These are phyloP conservation scores for Cephonodes hylas DNA, from an alignment of 2,888 invertebrate genomes.

Conservation along the genomic window DNA sequence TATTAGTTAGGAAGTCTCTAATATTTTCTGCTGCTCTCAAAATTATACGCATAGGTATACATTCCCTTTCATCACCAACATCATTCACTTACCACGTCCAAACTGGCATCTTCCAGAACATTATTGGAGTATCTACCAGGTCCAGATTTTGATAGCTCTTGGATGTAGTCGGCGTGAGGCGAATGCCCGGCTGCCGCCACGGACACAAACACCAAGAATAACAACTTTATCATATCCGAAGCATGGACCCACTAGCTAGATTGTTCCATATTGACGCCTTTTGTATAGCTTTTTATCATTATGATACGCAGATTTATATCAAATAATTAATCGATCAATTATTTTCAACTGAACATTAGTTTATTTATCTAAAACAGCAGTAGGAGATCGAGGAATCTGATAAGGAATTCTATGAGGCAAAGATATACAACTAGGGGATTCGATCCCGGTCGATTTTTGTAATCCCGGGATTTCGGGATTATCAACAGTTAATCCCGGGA, in stretches of 20 bases:
- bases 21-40: too few relatives aligned
- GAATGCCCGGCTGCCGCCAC: conserved; percentile 38
- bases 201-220: conserved; percentile 31
- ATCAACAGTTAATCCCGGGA: too few relatives aligned
- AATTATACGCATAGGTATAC: too few relatives aligned
- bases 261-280: conserved; percentile 19
- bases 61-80: neutral
- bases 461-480: too few relatives aligned
- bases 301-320: neutral
- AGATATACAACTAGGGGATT: too few relatives aligned
- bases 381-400: neutral
- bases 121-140: conserved; percentile 37
- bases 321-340: neutral
- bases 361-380: neutral
- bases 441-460: too few relatives aligned
- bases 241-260: conserved; percentile 19
- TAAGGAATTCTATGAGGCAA: too few relatives aligned
- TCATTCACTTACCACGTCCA: conserved; percentile 51
- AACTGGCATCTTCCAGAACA: conserved; percentile 45
- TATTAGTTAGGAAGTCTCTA: too few relatives aligned
- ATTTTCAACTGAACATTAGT: neutral
- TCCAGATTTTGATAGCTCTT: conserved; percentile 28
- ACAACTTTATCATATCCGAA: conserved; percentile 34
- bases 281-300: conserved; percentile 25
- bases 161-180: conserved; percentile 45